Evolutionary conservation across 1,140 invertebrate species (phyloP).

Genomic region (Eciton burchellii): DNA sequence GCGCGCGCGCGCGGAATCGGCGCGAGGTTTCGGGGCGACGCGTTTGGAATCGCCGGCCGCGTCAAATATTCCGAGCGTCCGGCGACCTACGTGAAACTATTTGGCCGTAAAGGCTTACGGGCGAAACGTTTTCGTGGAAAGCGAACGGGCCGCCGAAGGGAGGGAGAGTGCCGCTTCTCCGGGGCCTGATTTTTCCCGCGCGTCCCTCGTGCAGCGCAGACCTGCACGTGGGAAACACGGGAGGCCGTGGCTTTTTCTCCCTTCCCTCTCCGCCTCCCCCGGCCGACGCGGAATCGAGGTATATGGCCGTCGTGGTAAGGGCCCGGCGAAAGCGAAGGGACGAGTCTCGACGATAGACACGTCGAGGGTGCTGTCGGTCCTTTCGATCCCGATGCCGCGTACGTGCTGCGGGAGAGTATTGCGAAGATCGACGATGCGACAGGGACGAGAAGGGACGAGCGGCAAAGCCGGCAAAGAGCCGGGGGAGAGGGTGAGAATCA

Average conservation of each 20-base stretch:
- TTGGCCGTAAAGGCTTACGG: neutral
- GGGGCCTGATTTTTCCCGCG: neutral
- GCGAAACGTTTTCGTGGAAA: neutral
- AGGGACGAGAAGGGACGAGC: neutral
- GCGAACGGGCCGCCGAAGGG: neutral
- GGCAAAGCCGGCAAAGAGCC: no score
- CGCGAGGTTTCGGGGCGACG: no score
- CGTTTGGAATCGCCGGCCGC: neutral
- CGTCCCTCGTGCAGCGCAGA: constrained; percentile 17
- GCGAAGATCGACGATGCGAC: constrained; percentile 53
- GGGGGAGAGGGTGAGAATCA: no score
- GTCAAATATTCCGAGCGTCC: neutral
- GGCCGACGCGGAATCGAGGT: neutral
- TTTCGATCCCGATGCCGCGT: neutral
- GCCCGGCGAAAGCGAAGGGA: constrained; percentile 26
- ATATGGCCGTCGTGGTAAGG: constrained; percentile 5
- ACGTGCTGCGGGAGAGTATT: constrained; percentile 35
- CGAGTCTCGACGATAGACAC: constrained; percentile 59
- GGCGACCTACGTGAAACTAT: neutral
- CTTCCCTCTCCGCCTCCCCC: no score
- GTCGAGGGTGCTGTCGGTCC: constrained; percentile 11
- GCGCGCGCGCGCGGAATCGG: no score
- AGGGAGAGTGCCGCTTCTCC: neutral
- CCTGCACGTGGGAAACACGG: constrained; percentile 22
- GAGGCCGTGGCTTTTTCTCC: constrained; percentile 15